phyloP scores from a whole-genome alignment of 2,113 vertebrate species.

The Rattus rattus region DNA sequence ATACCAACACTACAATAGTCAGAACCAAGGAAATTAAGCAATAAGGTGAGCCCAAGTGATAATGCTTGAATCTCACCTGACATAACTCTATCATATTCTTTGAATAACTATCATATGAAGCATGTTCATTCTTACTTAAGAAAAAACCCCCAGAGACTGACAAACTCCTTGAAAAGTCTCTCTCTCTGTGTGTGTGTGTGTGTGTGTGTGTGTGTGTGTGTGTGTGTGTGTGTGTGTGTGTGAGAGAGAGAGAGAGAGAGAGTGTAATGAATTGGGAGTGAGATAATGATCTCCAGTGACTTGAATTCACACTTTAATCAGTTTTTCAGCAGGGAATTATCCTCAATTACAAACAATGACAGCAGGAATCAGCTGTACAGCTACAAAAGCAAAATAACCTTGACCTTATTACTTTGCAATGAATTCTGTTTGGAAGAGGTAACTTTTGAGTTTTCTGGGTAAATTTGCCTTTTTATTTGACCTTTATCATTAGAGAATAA shows the following conservation, averaged over 20 bases:
- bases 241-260: no score
- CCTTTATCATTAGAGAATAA: neutral
- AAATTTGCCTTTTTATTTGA: neutral
- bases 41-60: no score
- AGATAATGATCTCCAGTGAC: constrained; percentile 35
- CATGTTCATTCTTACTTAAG: neutral
- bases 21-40: no score
- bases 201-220: neutral
- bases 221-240: no score
- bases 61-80: neutral
- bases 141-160: neutral
- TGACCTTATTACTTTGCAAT: neutral
- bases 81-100: neutral
- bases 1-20: no score
- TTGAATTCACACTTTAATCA: constrained; percentile 44
- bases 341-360: constrained; percentile 7
- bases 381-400: neutral
- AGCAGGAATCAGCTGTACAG: neutral
- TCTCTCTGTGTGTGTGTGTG: neutral
- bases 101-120: neutral
- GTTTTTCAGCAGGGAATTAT: constrained; percentile 4
- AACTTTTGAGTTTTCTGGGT: neutral
- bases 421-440: neutral
- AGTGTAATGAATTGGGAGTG: neutral
- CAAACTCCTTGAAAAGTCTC: neutral